Evolutionary conservation across 2,888 invertebrate species (phyloP).

Genomic region (Cistogaster globosa): DNA sequence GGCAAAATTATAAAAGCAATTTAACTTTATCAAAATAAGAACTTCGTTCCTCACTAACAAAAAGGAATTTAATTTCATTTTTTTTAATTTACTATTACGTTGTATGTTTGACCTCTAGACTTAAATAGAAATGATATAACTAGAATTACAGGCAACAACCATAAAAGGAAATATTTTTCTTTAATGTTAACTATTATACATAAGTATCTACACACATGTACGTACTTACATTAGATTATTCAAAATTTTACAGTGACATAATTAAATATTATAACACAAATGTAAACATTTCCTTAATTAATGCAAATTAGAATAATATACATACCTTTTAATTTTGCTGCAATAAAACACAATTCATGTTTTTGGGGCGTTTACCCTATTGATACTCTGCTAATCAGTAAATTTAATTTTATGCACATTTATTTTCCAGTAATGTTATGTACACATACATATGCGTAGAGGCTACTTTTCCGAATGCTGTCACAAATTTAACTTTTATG

Average conservation of each 20-base stretch:
- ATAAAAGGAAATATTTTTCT: slow-evolving; percentile 24
- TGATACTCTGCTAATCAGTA: slow-evolving; percentile 54
- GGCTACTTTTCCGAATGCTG: slow-evolving; percentile 35
- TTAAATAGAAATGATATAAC: slow-evolving; percentile 61
- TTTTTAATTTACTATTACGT: too few species aligned
- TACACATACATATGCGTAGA: background rate
- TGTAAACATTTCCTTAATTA: slow-evolving; percentile 3
- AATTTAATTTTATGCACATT: slow-evolving; percentile 63
- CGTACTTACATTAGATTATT: background rate
- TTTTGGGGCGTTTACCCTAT: slow-evolving; percentile 67
- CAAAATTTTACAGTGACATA: slow-evolving; percentile 40
- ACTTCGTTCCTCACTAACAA: too few species aligned
- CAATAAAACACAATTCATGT: slow-evolving; percentile 47
- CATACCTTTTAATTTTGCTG: slow-evolving; percentile 36
- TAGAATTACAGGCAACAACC: slow-evolving; percentile 27
- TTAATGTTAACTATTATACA: slow-evolving; percentile 9
- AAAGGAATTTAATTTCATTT: too few species aligned
- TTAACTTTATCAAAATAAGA: too few species aligned
- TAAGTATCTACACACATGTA: background rate
- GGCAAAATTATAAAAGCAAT: too few species aligned
- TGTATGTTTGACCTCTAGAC: slow-evolving; percentile 47
- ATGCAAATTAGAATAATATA: slow-evolving; percentile 12
- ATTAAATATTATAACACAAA: slow-evolving; percentile 26
- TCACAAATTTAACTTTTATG: slow-evolving; percentile 22
- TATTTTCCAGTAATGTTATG: slow-evolving; percentile 37